A percentile compares a stretch with the other conserved stretches of the same genome.
phyloP scores from a whole-genome alignment of 2,797 vertebrate genomes.

The Protonibea diacanthus region DNA sequence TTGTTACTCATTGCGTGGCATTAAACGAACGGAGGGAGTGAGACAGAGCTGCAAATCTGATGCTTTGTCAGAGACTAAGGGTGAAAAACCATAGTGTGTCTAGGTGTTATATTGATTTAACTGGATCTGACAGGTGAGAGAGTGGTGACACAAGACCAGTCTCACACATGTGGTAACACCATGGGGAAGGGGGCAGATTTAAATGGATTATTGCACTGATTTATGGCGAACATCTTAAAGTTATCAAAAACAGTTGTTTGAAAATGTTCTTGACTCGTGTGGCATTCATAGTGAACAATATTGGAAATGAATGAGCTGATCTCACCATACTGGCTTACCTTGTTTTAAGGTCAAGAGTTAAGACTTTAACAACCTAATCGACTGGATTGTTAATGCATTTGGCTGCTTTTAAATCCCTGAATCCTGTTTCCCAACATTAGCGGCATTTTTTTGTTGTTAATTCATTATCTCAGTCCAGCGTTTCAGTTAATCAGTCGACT shows the following conservation, averaged over 20 bases:
- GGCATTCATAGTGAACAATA: background rate
- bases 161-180: slow-evolving; percentile 2
- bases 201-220: background rate
- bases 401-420: background rate
- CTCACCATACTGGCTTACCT: background rate
- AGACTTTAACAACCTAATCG: background rate
- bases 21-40: slow-evolving; percentile 24
- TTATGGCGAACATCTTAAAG: background rate
- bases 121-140: slow-evolving; percentile 38
- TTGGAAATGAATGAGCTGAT: background rate
- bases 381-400: background rate
- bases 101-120: slow-evolving; percentile 20
- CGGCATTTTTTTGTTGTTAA: background rate
- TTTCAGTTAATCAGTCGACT: slow-evolving; percentile 7
- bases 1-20: slow-evolving; percentile 42
- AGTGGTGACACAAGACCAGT: slow-evolving; percentile 9
- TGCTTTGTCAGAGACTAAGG: slow-evolving; percentile 16
- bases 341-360: background rate
- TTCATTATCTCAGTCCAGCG: background rate
- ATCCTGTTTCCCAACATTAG: background rate
- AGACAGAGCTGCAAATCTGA: slow-evolving; percentile 29
- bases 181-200: background rate
- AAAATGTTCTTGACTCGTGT: background rate
- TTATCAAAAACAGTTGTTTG: background rate
- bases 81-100: slow-evolving; percentile 5